Evolutionary conservation across 2,113 vertebrate species (phyloP), one percentile per base, ranked within the genome.

Genomic region (Romanogobio albipinnatus): DNA sequence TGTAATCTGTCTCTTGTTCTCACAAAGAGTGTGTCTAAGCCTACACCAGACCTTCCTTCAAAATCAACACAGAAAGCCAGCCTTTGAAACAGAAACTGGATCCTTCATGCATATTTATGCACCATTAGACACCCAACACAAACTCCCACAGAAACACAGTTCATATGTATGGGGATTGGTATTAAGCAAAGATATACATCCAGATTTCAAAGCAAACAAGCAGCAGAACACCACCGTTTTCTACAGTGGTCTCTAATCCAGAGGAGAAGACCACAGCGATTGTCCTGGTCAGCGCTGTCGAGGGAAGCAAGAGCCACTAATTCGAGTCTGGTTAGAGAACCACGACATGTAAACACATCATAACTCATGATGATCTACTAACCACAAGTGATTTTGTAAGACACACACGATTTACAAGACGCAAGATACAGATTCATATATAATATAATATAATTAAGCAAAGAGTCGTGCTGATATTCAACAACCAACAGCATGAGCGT

Each of bases 221-320:
- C 19, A 2, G 11, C 68, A 43, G 36, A 2, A 71, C 9, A n/a
- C 4, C 19, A 6, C 10, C n/a, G 0, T 11, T 70, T 22, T 71
- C 36, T n/a, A 59, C 8, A n/a, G 36, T 29, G 87, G 81, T 59
- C 45, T 71, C 66, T 39, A 11, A 43, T 24, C 9, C 53, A 78
- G 86, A 84, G 81, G 7, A 70, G 15, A 61, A 76, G 83, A 87
- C 83, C 87, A 76, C 87, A 89, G 90, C 88, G 87, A 85, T 84
- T 88, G 82, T 49, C 70, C 85, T 82, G 89, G 85, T 91, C 88
- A 90, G 86, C 87, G 84, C 62, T 53, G 22, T 85, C 85, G 81
- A 85, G 80, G 74, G 77, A 89, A 29, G 66, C 64, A 62, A 85
- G 86, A 90, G 81, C 86, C 89, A 89, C 89, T 90, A 89, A 93